Conservation (phyloP, 2,888 invertebrate genomes). For the Phymatocera aterrima region DNA sequence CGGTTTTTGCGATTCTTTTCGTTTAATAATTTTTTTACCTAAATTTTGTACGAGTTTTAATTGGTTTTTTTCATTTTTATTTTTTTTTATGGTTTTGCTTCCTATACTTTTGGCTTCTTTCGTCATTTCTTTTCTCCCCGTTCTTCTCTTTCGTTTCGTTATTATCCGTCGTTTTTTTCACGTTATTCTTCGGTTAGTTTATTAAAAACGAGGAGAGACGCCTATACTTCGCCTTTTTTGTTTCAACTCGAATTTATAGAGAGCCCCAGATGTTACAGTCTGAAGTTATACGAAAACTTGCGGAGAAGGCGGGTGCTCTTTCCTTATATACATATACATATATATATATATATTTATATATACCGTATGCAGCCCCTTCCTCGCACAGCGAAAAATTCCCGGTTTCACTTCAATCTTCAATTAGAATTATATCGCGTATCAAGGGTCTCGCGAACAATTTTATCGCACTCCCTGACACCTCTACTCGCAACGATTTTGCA, state of each 20-base stretch:
- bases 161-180: neutral
- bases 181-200: neutral
- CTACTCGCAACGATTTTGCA: too few species aligned
- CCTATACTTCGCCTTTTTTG: neutral
- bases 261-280: too few species aligned
- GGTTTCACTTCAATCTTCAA: too few species aligned
- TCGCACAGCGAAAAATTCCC: neutral
- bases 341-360: neutral
- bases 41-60: too few species aligned
- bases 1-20: neutral
- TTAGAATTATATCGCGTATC: too few species aligned
- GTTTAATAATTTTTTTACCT: neutral
- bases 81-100: too few species aligned
- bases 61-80: neutral
- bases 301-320: neutral
- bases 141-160: neutral
- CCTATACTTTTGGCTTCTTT: too few species aligned
- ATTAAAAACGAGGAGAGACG: slow-evolving; percentile 23
- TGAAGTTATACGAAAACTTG: neutral
- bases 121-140: neutral
- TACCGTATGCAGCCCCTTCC: too few species aligned
- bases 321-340: neutral
- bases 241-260: neutral
- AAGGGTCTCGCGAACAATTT: too few species aligned
- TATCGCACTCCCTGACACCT: too few species aligned